phyloP scores from a whole-genome alignment of 2,888 invertebrate genomes.

The Achlya flavicornis region DNA sequence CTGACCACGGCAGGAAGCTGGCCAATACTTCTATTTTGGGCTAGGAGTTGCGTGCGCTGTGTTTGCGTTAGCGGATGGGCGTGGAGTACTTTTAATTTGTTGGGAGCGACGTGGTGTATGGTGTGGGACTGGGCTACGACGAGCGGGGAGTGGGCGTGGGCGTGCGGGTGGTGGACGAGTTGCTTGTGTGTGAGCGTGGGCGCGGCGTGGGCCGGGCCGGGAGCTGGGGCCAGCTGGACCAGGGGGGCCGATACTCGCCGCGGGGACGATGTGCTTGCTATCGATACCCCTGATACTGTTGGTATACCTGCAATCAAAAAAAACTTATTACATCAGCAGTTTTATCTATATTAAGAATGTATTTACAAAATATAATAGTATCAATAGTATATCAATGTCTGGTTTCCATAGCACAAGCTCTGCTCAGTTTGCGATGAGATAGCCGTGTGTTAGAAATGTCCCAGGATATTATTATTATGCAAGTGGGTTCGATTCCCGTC shows the following conservation, averaged over 20 bases:
- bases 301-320: not conserved
- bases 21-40: slow-evolving; percentile 50
- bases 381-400: no score
- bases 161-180: slow-evolving; percentile 34
- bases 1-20: slow-evolving; percentile 67
- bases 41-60: slow-evolving; percentile 64
- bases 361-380: no score
- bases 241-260: slow-evolving; percentile 53
- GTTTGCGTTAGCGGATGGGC: slow-evolving; percentile 66
- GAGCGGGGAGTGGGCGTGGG: slow-evolving; percentile 36
- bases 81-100: slow-evolving; percentile 69
- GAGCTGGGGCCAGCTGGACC: slow-evolving; percentile 52
- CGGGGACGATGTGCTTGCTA: slow-evolving; percentile 22
- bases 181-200: slow-evolving; percentile 50
- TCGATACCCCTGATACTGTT: slow-evolving; percentile 27
- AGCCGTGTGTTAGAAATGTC: no score
- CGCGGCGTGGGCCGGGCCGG: slow-evolving; percentile 40
- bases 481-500: no score
- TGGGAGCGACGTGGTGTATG: slow-evolving; percentile 55
- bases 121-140: slow-evolving; percentile 56
- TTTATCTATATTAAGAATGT: no score
- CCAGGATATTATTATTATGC: no score
- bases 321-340: not conserved
- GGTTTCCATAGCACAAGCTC: no score
- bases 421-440: no score